These are phyloP conservation scores for Strigamia transsilvanica DNA, from an alignment of 2,888 invertebrate genomes.

Conservation along the genomic window DNA sequence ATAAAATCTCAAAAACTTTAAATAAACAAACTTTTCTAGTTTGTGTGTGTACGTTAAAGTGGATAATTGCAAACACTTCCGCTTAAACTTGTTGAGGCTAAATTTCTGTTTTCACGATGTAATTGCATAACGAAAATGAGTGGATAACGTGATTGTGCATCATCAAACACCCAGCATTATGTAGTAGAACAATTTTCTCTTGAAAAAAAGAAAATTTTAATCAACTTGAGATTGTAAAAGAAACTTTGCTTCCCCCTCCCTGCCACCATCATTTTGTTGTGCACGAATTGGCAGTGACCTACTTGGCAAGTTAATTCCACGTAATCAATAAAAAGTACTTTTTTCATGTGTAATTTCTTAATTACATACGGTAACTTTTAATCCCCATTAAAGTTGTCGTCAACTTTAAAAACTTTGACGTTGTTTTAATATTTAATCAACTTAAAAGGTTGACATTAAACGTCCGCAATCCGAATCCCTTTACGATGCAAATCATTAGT, in stretches of 20 bases:
- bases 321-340: not conserved
- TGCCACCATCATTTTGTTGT: not conserved
- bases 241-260: not conserved
- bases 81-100: not conserved
- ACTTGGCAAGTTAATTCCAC: constrained; percentile 15
- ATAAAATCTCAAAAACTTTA: not conserved
- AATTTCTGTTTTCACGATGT: not conserved
- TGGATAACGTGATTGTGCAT: constrained; percentile 20
- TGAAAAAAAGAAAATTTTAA: not conserved
- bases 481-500: constrained; percentile 34
- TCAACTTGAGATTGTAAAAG: not conserved
- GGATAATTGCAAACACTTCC: not conserved
- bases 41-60: not conserved
- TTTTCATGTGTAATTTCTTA: not conserved
- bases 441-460: constrained; percentile 28
- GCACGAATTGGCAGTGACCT: constrained; percentile 16
- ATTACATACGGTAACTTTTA: not conserved
- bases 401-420: not conserved
- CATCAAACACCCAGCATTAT: not conserved
- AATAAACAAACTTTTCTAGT: not conserved
- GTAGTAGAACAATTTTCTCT: not conserved
- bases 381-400: not conserved
- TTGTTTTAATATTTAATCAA: constrained; percentile 23
- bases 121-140: not conserved
- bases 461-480: not conserved